Percentiles rank a stretch among this genome's conserved stretches.
These are phyloP conservation scores for Chrysolina americana DNA, from an alignment of 2,888 invertebrate genomes.

Conservation along the genomic window DNA sequence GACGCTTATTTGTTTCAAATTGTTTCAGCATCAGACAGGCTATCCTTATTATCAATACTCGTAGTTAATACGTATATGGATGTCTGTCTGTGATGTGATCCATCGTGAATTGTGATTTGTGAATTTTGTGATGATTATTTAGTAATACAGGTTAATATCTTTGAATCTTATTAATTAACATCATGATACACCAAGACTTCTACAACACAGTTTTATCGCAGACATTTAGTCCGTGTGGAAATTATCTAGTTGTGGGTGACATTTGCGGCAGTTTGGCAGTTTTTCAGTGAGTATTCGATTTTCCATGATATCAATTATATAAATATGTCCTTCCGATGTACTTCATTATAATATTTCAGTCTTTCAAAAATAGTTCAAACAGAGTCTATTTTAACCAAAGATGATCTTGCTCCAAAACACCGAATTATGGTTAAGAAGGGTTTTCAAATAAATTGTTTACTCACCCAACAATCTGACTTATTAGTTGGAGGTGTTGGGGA, in stretches of 20 bases:
- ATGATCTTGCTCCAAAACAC: slow-evolving; percentile 76
- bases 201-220: slow-evolving; percentile 89
- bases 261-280: slow-evolving; percentile 88
- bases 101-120: too few relatives aligned
- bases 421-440: slow-evolving; percentile 75
- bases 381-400: slow-evolving; percentile 71
- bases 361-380: slow-evolving; percentile 76
- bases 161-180: too few relatives aligned
- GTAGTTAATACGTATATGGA: too few relatives aligned
- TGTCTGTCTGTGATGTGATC: too few relatives aligned
- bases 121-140: too few relatives aligned
- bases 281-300: slow-evolving; percentile 78
- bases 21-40: too few relatives aligned
- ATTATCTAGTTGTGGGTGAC: slow-evolving; percentile 86
- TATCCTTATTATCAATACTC: too few relatives aligned
- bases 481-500: slow-evolving; percentile 83
- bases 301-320: too few relatives aligned
- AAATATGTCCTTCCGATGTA: too few relatives aligned
- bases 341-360: slow-evolving; percentile 68
- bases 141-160: too few relatives aligned
- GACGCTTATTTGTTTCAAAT: too few relatives aligned
- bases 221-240: slow-evolving; percentile 87
- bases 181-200: slow-evolving; percentile 72
- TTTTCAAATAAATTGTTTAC: slow-evolving; percentile 79
- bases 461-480: slow-evolving; percentile 77